phyloP scores from a whole-genome alignment of 1,140 invertebrate genomes.

The Trissolcus basalis region DNA sequence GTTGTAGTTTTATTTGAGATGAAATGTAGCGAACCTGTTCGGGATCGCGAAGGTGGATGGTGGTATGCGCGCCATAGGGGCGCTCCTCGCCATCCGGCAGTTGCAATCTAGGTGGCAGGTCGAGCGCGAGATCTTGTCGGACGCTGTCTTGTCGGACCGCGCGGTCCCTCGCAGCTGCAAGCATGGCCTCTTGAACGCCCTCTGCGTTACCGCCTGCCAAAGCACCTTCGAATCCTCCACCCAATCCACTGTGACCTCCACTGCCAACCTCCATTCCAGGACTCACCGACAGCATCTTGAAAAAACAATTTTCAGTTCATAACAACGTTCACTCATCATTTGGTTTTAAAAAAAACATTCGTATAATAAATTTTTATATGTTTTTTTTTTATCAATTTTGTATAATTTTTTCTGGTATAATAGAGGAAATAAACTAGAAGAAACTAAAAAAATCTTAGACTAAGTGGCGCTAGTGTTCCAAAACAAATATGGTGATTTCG shows the following conservation, averaged over 20 bases:
- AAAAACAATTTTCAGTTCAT: slow-evolving; percentile 24
- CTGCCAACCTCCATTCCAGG: slow-evolving; percentile 78
- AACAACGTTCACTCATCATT: too few species aligned
- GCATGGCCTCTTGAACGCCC: slow-evolving; percentile 70
- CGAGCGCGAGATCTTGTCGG: slow-evolving; percentile 80
- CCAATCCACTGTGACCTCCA: slow-evolving; percentile 77
- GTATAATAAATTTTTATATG: too few species aligned
- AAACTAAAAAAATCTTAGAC: too few species aligned
- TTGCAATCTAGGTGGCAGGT: slow-evolving; percentile 81
- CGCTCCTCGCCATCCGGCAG: slow-evolving; percentile 84
- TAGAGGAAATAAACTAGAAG: too few species aligned
- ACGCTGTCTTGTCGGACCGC: slow-evolving; percentile 79
- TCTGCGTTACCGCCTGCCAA: slow-evolving; percentile 52
- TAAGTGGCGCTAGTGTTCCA: too few species aligned
- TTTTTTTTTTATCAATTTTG: too few species aligned
- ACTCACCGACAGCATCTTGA: slow-evolving; percentile 81
- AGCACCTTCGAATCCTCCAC: slow-evolving; percentile 74
- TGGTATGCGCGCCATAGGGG: slow-evolving; percentile 79
- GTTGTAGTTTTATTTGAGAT: too few species aligned
- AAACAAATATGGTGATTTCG: too few species aligned
- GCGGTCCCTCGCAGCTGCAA: slow-evolving; percentile 77
- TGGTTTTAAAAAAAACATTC: too few species aligned
- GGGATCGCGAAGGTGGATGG: slow-evolving; percentile 80
- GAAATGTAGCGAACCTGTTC: too few species aligned
- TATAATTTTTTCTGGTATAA: too few species aligned